Evolutionary conservation across 2,888 invertebrate genomes (phyloP).

Genomic region (Andricus curvator): DNA sequence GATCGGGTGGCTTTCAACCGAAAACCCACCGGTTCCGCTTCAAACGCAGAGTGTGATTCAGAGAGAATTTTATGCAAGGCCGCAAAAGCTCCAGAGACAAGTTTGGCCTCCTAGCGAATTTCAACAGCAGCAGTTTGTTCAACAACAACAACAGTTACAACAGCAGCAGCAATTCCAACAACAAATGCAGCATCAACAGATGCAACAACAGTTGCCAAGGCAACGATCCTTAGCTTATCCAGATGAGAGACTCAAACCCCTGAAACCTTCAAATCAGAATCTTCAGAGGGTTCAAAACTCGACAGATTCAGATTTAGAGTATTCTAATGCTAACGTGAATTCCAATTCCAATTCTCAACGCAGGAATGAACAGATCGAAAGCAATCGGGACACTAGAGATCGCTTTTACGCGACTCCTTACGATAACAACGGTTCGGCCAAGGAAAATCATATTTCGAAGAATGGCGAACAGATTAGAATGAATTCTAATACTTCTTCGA

Average conservation of each 20-base stretch:
- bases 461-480: slow-evolving; percentile 29
- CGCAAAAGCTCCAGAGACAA: slow-evolving; percentile 86
- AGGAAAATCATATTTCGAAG: slow-evolving; percentile 49
- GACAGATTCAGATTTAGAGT: slow-evolving; percentile 74
- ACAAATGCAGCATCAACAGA: slow-evolving; percentile 59
- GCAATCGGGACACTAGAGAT: slow-evolving; percentile 39
- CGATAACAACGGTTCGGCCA: slow-evolving; percentile 49
- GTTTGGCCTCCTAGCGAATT: slow-evolving; percentile 84
- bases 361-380: slow-evolving; percentile 26
- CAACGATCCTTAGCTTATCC: slow-evolving; percentile 61
- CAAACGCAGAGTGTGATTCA: slow-evolving; percentile 78
- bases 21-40: slow-evolving; percentile 68
- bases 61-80: slow-evolving; percentile 88
- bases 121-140: slow-evolving; percentile 51
- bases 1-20: slow-evolving; percentile 81
- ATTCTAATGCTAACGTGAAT: slow-evolving; percentile 39
- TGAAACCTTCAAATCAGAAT: slow-evolving; percentile 78
- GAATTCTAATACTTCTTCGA: slow-evolving; percentile 9
- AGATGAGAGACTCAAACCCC: slow-evolving; percentile 49
- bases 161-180: slow-evolving; percentile 52
- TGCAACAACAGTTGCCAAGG: slow-evolving; percentile 57
- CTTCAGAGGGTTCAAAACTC: slow-evolving; percentile 79
- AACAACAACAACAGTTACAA: slow-evolving; percentile 50
- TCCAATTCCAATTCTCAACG: slow-evolving; percentile 28
- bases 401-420: slow-evolving; percentile 47